Base-by-base conservation (phyloP, 2,797 vertebrate species). In the Agapornis canus region DNA sequence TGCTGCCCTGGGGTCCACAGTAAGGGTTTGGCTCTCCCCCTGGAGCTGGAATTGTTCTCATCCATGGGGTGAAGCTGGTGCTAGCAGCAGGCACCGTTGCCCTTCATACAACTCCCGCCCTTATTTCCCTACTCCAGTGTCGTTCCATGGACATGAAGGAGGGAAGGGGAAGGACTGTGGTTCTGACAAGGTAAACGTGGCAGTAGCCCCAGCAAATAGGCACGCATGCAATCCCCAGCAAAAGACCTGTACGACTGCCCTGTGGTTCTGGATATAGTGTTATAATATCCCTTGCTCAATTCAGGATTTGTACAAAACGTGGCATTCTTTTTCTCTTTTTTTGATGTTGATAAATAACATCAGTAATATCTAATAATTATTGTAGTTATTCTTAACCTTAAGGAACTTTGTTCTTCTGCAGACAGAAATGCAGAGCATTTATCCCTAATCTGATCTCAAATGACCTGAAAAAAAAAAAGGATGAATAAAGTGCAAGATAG, bases 381-480 rank as follows among this genome's bases (percentile, higher is more conserved):
- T 86, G 23, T 12, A 85, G 32, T 52, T 83, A 39, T 40, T 68
- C 65, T 73, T 82, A 84, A 90, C 47, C 85, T 76, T 51, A 82
- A 92, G 56, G 59, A 94, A 94, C 31, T 72, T 91, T 51, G 17
- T 56, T 89, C 43, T 88, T 88, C 43, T 1, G 2, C 82, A 89
- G 90, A 92, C 54, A 94, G 16, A 89, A 88, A 94, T n/a, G 13
- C 88, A 65, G 32, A 76, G n/a, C 60, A 56, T 82, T 73, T 91
- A 70, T 80, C 87, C 73, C 84, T 78, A 92, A 89, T 91, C 83
- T 80, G 78, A 82, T 92, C 86, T 73, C 66, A 78, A 84, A 93
- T 92, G 82, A 94, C 91, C 90, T 72, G 61, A 86, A 89, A 94
- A 93, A 94, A 93, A 94, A 86, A 80, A 42, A 42, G 42, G 83